Conservation (phyloP, 2,888 invertebrate species). For the Mellilla xanthometata region DNA sequence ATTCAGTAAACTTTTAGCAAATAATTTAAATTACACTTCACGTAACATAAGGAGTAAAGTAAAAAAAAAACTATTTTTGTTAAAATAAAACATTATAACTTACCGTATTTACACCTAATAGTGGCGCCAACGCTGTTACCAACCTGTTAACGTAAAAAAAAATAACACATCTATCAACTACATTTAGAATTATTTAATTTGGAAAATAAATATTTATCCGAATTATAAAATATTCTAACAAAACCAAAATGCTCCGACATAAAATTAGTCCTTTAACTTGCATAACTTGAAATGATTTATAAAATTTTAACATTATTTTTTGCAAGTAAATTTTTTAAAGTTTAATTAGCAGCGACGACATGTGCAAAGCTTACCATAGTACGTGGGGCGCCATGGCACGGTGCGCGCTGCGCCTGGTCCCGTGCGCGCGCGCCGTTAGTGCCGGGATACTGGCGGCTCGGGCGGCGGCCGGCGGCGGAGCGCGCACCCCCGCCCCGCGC, state of each 20-base stretch:
- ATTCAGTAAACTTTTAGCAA: slow-evolving; percentile 43
- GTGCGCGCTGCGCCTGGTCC: slow-evolving; percentile 76
- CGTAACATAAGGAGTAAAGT: too few relatives aligned
- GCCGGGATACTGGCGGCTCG: slow-evolving; percentile 79
- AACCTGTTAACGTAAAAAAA: slow-evolving; percentile 49
- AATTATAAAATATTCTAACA: not conserved
- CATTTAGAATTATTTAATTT: too few relatives aligned
- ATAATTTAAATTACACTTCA: slow-evolving; percentile 5
- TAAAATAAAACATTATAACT: slow-evolving; percentile 47
- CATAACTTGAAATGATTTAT: too few relatives aligned
- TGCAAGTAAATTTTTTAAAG: too few relatives aligned
- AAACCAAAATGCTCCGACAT: too few relatives aligned
- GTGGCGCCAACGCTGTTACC: slow-evolving; percentile 64
- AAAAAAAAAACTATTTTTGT: too few relatives aligned
- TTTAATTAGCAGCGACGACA: not conserved
- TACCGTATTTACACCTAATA: slow-evolving; percentile 64
- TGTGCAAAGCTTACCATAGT: slow-evolving; percentile 64
- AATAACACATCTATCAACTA: too few relatives aligned
- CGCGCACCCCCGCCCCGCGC: slow-evolving; percentile 52
- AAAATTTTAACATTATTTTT: too few relatives aligned
- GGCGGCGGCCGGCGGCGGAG: slow-evolving; percentile 63
- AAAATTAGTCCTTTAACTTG: too few relatives aligned
- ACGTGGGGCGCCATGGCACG: slow-evolving; percentile 78
- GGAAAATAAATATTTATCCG: not conserved
- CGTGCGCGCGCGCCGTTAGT: slow-evolving; percentile 80